Base-by-base conservation (phyloP, 2,888 invertebrate species). In the Napeogenes inachia region DNA sequence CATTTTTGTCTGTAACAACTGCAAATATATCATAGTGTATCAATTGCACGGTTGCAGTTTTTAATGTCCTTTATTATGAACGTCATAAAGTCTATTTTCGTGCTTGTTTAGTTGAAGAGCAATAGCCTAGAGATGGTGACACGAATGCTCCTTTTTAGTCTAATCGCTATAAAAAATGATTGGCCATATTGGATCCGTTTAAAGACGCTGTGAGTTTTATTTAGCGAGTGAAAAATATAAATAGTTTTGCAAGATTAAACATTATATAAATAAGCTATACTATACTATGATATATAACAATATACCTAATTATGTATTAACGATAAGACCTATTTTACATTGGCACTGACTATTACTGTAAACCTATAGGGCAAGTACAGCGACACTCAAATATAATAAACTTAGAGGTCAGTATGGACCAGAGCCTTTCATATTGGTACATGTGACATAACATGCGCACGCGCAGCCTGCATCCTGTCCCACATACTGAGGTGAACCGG, bases 61-160 rank as follows among this genome's bases (percentile, higher is more conserved):
- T 57, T 45, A 38, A 60, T 68, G 46, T 45, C 45, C 61, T 60
- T 45, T 69, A 69, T 66, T 56, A 6, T 4, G 2, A 38, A 12
- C n/a, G 56, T 1, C 2, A 57, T 69, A 64, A 69, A 65, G 71
- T 70, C 69, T 65, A 67, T 75, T 74, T 77, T 70, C 64, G 64
- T 65, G 65, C 13, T 54, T 13, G 45, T 12, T 50, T 35, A 10
- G 57, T 57, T 13, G 42, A 71, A 79, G 77, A 78, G 78, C 78
- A 77, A 77, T 79, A 77, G 74, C 75, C 75, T 76, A 79, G 83
- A 75, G 83, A 85, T 87, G 79, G 83, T 75, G 85, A 86, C 88
- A 84, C 80, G 82, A 85, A 85, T 77, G 75, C 80, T 83, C 86
- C 85, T 85, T 85, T 85, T 85, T 81, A 84, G 84, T 79, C 73